Percentiles rank a stretch among this genome's conserved stretches.
phyloP scores from a whole-genome alignment of 92 coral and sea anemone species.

The Hydrozoanthus gracilis region DNA sequence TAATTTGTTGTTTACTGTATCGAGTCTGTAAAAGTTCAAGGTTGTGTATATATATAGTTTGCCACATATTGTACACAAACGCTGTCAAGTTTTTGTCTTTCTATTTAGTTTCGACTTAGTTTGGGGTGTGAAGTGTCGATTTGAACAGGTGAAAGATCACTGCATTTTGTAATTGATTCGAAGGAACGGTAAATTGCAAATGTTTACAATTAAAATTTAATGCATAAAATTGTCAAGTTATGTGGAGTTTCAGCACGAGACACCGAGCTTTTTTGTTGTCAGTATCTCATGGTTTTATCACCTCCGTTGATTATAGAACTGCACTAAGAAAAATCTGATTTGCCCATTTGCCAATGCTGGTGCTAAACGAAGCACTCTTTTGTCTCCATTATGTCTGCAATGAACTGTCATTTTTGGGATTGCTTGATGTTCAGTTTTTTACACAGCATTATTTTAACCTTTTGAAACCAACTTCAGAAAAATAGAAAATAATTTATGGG shows the following conservation, averaged over 20 bases:
- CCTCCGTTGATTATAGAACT: no score
- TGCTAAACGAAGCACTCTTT: no score
- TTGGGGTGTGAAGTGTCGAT: constrained; percentile 9
- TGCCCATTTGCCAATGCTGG: no score
- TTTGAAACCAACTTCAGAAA: no score
- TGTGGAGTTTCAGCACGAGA: neutral
- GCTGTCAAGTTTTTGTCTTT: neutral
- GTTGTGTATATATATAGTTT: neutral
- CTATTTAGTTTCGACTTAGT: neutral
- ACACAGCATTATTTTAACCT: no score
- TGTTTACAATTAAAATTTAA: constrained; percentile 13
- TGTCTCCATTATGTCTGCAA: no score
- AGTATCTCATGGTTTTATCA: neutral
- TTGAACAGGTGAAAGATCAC: constrained; percentile 16
- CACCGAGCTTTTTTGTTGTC: neutral
- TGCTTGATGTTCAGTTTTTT: no score
- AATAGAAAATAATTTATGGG: no score
- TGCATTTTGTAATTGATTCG: neutral
- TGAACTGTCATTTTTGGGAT: no score
- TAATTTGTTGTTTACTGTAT: neutral
- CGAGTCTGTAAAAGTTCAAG: neutral
- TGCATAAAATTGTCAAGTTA: neutral
- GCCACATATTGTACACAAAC: neutral
- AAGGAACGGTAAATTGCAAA: neutral
- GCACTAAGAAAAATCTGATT: no score